A percentile compares a stretch with the other conserved stretches of the same genome.
These are phyloP conservation scores for Cheilosia grossa DNA, from an alignment of 2,888 invertebrate genomes.

Conservation along the genomic window DNA sequence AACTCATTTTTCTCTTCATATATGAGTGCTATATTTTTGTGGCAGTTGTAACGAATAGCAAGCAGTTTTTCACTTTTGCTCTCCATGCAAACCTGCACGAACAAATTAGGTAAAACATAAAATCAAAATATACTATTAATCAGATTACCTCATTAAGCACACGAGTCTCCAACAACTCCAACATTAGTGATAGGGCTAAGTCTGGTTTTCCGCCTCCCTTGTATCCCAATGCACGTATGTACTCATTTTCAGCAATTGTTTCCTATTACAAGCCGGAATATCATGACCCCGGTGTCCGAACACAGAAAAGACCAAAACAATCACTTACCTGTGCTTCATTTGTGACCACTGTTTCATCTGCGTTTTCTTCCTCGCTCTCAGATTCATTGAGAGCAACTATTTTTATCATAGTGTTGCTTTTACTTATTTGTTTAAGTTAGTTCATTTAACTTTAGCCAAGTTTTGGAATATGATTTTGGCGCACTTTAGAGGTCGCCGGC, in stretches of 20 bases:
- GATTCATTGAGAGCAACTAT: constrained; percentile 77
- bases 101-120: not conserved
- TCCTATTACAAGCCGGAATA: constrained; percentile 61
- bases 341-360: constrained; percentile 73
- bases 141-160: constrained; percentile 76
- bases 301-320: not conserved
- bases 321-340: constrained; percentile 76
- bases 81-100: constrained; percentile 82
- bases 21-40: constrained; percentile 91
- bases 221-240: constrained; percentile 76
- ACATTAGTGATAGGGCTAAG: constrained; percentile 73
- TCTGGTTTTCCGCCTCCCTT: constrained; percentile 76
- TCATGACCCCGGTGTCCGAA: not conserved
- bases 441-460: not conserved
- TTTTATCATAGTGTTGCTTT: constrained; percentile 73
- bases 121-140: too few species aligned
- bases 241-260: constrained; percentile 77
- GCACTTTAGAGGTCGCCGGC: constrained; percentile 17
- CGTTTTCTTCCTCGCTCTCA: constrained; percentile 64
- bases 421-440: not conserved
- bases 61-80: constrained; percentile 85
- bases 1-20: constrained; percentile 85
- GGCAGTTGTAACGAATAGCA: constrained; percentile 92
- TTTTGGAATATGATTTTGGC: constrained; percentile 17
- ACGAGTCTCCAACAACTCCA: constrained; percentile 76